Evolutionary conservation across 2,888 invertebrate species (phyloP).

Genomic region (Tryphoninae sp.): DNA sequence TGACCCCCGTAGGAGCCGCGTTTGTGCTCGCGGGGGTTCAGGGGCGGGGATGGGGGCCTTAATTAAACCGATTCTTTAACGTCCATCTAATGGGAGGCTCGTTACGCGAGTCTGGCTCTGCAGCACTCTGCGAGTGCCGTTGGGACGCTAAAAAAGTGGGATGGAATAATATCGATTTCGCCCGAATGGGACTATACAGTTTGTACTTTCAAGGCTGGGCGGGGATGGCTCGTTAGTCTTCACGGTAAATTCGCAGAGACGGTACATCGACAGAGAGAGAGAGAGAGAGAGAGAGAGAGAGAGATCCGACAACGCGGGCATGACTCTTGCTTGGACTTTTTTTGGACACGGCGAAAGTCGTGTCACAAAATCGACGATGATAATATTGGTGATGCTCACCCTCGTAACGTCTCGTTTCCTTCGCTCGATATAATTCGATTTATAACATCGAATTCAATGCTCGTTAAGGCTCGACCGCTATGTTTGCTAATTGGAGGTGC

Average conservation of each 20-base stretch:
- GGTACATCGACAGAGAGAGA: background rate
- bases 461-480: constrained; percentile 65
- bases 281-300: background rate
- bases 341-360: constrained; percentile 40
- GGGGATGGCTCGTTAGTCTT: constrained; percentile 59
- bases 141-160: constrained; percentile 53
- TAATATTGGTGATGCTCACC: constrained; percentile 26
- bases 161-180: constrained; percentile 64
- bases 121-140: constrained; percentile 27
- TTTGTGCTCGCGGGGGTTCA: constrained; percentile 8
- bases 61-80: constrained; percentile 69
- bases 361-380: constrained; percentile 39
- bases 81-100: constrained; percentile 67
- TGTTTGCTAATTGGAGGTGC: constrained; percentile 63
- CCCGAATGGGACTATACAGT: background rate
- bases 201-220: constrained; percentile 26
- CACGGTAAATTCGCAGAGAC: constrained; percentile 8
- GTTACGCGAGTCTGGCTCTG: constrained; percentile 63
- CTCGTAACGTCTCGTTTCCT: background rate
- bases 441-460: constrained; percentile 62
- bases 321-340: background rate
- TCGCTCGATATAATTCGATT: constrained; percentile 62
- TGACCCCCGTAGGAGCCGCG: constrained; percentile 15
- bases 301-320: background rate
- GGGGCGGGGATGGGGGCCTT: constrained; percentile 53